A percentile compares a stretch with the other conserved stretches of the same genome.
Evolutionary conservation across 1,140 invertebrate genomes (phyloP).

Genomic region (Drosophila bipectinata): DNA sequence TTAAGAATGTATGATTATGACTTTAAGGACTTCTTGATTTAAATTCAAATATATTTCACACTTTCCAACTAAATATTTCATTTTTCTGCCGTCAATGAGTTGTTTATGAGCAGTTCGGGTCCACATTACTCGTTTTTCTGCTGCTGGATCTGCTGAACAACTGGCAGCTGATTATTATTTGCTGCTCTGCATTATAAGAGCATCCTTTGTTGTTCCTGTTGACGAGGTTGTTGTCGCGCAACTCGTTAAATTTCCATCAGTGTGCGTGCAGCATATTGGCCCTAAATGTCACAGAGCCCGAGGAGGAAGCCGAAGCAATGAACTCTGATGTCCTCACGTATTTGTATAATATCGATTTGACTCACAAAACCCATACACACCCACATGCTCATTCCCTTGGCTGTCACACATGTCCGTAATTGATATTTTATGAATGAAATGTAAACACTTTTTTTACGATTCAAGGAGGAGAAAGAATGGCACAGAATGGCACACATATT

Average conservation of each 20-base stretch:
- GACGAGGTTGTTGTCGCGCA: conserved; percentile 47
- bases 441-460: conserved; percentile 79
- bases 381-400: conserved; percentile 50
- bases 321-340: conserved; percentile 81
- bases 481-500: conserved; percentile 15
- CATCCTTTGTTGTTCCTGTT: conserved; percentile 12
- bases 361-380: conserved; percentile 63
- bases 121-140: conserved; percentile 5
- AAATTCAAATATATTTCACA: neutral
- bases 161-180: conserved; percentile 74
- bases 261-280: conserved; percentile 73
- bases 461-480: conserved; percentile 7
- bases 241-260: conserved; percentile 82
- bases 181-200: conserved; percentile 52
- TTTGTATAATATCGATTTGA: conserved; percentile 80
- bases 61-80: no score
- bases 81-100: conserved; percentile 42
- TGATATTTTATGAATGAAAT: conserved; percentile 82
- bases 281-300: conserved; percentile 63
- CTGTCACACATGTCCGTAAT: conserved; percentile 78
- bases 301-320: conserved; percentile 50
- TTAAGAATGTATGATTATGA: neutral
- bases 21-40: no score
- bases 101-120: conserved; percentile 59
- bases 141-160: neutral